Evolutionary conservation across 2,113 vertebrate species (phyloP).

Genomic region (Chelonoidis abingdonii): DNA sequence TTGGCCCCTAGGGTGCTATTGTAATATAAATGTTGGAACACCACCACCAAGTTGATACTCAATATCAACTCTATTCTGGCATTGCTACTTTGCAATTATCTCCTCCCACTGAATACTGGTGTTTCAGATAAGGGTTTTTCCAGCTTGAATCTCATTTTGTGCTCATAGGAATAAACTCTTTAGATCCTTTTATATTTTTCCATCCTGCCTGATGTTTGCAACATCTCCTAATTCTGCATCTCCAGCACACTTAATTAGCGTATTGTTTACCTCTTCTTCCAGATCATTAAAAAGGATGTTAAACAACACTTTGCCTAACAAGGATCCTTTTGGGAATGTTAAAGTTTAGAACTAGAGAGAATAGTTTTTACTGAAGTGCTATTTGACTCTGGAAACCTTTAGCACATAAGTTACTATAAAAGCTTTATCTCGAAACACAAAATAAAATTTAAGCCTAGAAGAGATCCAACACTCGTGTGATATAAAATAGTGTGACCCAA

Average conservation of each 20-base stretch:
- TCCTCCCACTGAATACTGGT: background rate
- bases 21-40: background rate
- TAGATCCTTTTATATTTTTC: constrained; percentile 11
- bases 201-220: background rate
- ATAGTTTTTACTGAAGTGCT: background rate
- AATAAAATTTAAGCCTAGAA: background rate
- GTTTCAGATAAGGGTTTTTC: background rate
- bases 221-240: background rate
- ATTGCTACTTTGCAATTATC: constrained; percentile 11
- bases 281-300: background rate
- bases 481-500: background rate
- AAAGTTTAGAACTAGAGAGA: background rate
- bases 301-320: background rate
- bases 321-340: background rate
- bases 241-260: background rate
- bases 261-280: background rate
- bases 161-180: background rate
- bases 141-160: background rate
- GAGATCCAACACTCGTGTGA: background rate
- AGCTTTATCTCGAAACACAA: background rate
- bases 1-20: background rate
- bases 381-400: background rate
- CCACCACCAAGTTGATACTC: background rate
- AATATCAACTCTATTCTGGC: background rate
- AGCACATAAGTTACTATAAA: background rate